Percentiles rank a stretch among this genome's conserved stretches.
Conservation (phyloP, 2,888 invertebrate species). For the Sericinus montela region DNA sequence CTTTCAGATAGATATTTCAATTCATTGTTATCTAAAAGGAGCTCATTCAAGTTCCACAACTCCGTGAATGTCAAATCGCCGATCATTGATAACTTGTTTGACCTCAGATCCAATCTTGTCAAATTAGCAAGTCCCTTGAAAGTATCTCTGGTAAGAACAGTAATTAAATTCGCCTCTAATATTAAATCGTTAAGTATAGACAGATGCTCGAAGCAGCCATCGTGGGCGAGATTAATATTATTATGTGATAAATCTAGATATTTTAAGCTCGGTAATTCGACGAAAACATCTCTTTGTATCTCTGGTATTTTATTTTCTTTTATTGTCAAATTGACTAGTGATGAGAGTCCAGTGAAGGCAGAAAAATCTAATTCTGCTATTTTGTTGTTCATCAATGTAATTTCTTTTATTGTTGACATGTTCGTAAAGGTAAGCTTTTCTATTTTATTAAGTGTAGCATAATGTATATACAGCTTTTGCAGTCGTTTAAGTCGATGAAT, state of each 20-base stretch:
- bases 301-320: slow-evolving; percentile 88
- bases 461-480: slow-evolving; percentile 83
- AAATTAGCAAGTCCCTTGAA: slow-evolving; percentile 87
- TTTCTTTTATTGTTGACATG: slow-evolving; percentile 83
- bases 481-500: slow-evolving; percentile 82
- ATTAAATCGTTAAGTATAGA: slow-evolving; percentile 87
- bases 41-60: slow-evolving; percentile 85
- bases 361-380: slow-evolving; percentile 84
- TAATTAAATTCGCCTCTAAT: slow-evolving; percentile 87
- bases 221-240: slow-evolving; percentile 90
- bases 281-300: slow-evolving; percentile 86
- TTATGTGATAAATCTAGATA: slow-evolving; percentile 92
- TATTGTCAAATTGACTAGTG: slow-evolving; percentile 84
- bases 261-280: slow-evolving; percentile 84
- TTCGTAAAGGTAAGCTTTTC: slow-evolving; percentile 87
- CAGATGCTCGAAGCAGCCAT: slow-evolving; percentile 88
- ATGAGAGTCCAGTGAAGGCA: slow-evolving; percentile 86
- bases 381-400: slow-evolving; percentile 84
- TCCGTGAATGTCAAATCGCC: slow-evolving; percentile 90
- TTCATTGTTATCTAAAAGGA: slow-evolving; percentile 84
- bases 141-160: slow-evolving; percentile 86
- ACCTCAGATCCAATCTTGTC: slow-evolving; percentile 85
- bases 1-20: slow-evolving; percentile 86
- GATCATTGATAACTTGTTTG: slow-evolving; percentile 87
- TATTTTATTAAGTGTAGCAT: slow-evolving; percentile 85